These are phyloP conservation scores for Microtus oregoni DNA, from an alignment of 2,113 vertebrate species.

Conservation along the genomic window DNA sequence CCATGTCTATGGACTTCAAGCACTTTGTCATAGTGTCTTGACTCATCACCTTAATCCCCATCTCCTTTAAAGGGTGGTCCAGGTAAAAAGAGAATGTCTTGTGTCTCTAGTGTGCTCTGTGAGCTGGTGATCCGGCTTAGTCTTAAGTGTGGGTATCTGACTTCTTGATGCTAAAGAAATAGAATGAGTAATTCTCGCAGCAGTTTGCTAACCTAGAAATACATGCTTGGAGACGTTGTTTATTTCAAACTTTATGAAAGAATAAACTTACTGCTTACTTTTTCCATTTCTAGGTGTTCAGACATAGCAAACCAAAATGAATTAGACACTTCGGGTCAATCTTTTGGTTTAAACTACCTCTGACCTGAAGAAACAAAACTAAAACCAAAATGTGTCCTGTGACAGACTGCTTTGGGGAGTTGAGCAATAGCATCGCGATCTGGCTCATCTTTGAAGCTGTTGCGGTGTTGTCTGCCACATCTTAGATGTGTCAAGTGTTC, in stretches of 20 bases:
- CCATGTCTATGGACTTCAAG: not conserved
- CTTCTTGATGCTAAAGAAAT: conserved; percentile 27
- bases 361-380: not conserved
- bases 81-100: not conserved
- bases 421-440: not conserved
- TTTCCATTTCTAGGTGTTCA: conserved; percentile 16
- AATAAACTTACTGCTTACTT: conserved; percentile 29
- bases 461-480: not conserved
- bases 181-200: not conserved
- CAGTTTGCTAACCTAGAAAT: conserved; percentile 27
- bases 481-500: not conserved
- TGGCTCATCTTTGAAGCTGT: not conserved
- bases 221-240: not conserved
- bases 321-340: not conserved
- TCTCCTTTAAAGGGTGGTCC: not conserved
- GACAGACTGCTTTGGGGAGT: not conserved
- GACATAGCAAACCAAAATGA: conserved; percentile 58
- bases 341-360: conserved; percentile 46
- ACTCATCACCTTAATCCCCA: not conserved
- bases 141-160: conserved; percentile 12
- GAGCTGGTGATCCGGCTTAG: conserved; percentile 34
- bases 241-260: not conserved
- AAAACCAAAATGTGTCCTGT: not conserved
- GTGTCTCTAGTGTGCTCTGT: not conserved
- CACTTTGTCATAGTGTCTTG: not conserved